These are phyloP conservation scores for Meiosimyza decipiens DNA, from an alignment of 2,888 invertebrate species.

Conservation along the genomic window DNA sequence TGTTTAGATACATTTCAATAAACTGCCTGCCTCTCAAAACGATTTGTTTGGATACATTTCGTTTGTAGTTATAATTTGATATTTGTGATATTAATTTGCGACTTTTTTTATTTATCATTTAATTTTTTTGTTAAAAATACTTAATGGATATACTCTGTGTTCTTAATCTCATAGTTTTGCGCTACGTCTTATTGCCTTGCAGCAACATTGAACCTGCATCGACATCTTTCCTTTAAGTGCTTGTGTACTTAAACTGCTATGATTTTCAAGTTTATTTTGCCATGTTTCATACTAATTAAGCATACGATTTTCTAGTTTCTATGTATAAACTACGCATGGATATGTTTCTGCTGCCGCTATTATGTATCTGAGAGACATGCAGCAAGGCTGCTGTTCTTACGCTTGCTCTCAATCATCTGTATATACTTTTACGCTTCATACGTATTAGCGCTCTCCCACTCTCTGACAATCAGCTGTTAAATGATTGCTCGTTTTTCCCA, in stretches of 20 bases:
- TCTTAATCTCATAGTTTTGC: too few species aligned
- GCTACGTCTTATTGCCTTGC: too few species aligned
- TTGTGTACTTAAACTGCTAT: conserved; percentile 3
- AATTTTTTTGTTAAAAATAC: too few species aligned
- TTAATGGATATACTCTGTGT: too few species aligned
- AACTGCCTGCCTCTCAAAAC: neutral
- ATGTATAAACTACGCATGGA: too few species aligned
- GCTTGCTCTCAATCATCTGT: neutral
- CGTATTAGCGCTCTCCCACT: neutral
- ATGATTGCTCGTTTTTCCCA: neutral
- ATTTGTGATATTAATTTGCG: too few species aligned
- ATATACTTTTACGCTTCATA: neutral
- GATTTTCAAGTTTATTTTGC: too few species aligned
- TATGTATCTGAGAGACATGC: conserved; percentile 14
- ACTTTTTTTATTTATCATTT: too few species aligned
- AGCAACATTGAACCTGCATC: too few species aligned
- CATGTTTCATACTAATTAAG: too few species aligned
- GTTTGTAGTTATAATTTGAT: too few species aligned
- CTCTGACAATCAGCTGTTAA: neutral
- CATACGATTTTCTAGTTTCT: too few species aligned
- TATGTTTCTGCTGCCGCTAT: neutral
- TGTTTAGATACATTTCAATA: neutral
- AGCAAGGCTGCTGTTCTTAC: conserved; percentile 9
- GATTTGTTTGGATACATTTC: neutral
- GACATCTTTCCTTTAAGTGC: neutral